These are phyloP conservation scores for Gonatopus flavifemur DNA, from an alignment of 1,140 invertebrate genomes.

Conservation along the genomic window DNA sequence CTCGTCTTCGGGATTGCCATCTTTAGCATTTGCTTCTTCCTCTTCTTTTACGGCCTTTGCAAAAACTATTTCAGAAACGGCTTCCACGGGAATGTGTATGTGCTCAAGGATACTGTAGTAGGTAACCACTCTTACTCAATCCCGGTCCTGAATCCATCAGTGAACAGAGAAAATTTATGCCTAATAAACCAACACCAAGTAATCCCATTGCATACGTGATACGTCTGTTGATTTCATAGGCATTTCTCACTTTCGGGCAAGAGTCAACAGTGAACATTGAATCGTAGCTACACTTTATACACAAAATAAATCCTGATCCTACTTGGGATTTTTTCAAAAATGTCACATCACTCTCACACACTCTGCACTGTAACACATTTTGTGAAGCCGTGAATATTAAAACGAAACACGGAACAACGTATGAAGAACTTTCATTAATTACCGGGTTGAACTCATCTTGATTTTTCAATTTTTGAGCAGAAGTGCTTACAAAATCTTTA, in stretches of 20 bases:
- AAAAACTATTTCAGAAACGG: conserved; percentile 1
- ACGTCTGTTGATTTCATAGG: conserved; percentile 8
- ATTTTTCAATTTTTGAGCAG: too few species aligned
- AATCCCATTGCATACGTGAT: neutral
- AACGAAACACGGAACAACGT: neutral
- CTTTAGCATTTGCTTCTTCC: conserved; percentile 6
- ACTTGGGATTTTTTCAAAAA: neutral
- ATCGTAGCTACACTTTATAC: neutral
- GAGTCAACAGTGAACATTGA: neutral
- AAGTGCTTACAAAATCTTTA: too few species aligned
- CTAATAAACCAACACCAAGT: neutral
- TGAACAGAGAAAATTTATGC: conserved; percentile 5
- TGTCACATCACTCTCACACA: neutral
- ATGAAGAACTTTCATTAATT: conserved; percentile 1
- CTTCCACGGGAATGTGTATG: conserved; percentile 2
- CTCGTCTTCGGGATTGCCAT: conserved; percentile 3
- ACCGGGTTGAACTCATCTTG: too few species aligned
- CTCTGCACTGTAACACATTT: neutral
- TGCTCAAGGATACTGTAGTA: neutral
- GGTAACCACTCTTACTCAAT: conserved; percentile 3
- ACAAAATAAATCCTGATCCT: neutral
- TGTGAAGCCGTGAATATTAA: neutral
- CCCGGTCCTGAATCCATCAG: conserved; percentile 1
- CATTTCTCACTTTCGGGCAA: conserved; percentile 5
- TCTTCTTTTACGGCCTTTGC: conserved; percentile 11